Conservation (phyloP, 2,797 vertebrate species). For the Tenualosa ilisha region DNA sequence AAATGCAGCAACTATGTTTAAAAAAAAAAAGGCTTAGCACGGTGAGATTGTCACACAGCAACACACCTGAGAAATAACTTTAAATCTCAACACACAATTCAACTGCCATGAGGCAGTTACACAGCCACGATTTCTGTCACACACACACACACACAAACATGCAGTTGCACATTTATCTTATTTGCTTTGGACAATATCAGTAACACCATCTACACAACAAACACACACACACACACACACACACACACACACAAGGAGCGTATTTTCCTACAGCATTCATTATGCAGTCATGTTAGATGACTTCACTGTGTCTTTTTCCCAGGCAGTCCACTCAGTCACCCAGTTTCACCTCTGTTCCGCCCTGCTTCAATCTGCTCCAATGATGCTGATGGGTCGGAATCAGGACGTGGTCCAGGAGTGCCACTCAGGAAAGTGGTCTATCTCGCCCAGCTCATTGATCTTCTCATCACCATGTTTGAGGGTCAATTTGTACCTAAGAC, state of each 20-base stretch:
- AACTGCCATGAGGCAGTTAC: too few species aligned
- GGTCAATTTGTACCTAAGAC: constrained; percentile 77
- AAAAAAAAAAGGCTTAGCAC: neutral
- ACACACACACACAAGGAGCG: neutral
- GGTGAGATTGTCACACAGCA: neutral
- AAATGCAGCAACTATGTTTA: neutral
- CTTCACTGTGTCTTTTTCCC: neutral
- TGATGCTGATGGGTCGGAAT: neutral
- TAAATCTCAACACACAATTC: neutral
- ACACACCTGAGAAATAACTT: neutral
- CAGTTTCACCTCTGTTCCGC: too few species aligned
- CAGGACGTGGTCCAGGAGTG: constrained; percentile 59
- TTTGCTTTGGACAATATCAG: neutral
- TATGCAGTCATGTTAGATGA: neutral
- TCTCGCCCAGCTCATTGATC: constrained; percentile 72
- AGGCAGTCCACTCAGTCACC: neutral
- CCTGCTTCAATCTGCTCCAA: neutral
- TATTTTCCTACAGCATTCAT: neutral
- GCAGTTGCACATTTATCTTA: neutral
- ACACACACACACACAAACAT: neutral
- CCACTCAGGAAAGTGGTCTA: constrained; percentile 77
- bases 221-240: neutral
- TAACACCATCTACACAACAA: neutral
- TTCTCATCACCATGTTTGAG: constrained; percentile 73
- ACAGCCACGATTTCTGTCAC: neutral